Evolutionary conservation across 2,888 invertebrate species (phyloP).

Genomic region (Syrphus vitripennis): DNA sequence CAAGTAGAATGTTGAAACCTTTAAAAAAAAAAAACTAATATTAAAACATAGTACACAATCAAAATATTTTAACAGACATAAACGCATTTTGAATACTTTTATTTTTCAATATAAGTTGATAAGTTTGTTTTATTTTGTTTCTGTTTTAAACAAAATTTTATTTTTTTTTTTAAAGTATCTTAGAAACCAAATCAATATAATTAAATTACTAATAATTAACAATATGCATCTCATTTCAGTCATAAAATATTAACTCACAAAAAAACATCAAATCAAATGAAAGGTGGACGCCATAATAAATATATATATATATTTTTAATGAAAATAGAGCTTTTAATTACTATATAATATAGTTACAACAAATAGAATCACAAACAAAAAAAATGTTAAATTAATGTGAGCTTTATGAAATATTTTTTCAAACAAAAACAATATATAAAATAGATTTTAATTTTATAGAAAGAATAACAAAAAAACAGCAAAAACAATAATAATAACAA

Average conservation of each 20-base stretch:
- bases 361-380: slow-evolving; percentile 42
- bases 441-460: slow-evolving; percentile 54
- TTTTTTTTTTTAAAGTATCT: not conserved
- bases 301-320: slow-evolving; percentile 38
- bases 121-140: not conserved
- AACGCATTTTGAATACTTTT: slow-evolving; percentile 45
- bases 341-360: slow-evolving; percentile 6
- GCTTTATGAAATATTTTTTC: slow-evolving; percentile 37
- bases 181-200: slow-evolving; percentile 5
- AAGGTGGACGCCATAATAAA: slow-evolving; percentile 62
- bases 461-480: not conserved
- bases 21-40: slow-evolving; percentile 1
- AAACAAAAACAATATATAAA: slow-evolving; percentile 7
- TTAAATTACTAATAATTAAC: slow-evolving; percentile 34
- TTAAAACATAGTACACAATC: not conserved
- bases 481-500: not conserved
- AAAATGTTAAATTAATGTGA: slow-evolving; percentile 16
- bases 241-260: slow-evolving; percentile 65
- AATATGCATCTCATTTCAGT: slow-evolving; percentile 69
- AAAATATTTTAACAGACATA: not conserved
- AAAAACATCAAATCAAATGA: slow-evolving; percentile 56
- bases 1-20: slow-evolving; percentile 33
- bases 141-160: not conserved
- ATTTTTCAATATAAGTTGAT: not conserved
- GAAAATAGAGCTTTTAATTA: slow-evolving; percentile 41